Percentiles rank a stretch among this genome's conserved stretches.
These are phyloP conservation scores for Crotalus horridus DNA, from an alignment of 2,113 vertebrate genomes.

Conservation along the genomic window DNA sequence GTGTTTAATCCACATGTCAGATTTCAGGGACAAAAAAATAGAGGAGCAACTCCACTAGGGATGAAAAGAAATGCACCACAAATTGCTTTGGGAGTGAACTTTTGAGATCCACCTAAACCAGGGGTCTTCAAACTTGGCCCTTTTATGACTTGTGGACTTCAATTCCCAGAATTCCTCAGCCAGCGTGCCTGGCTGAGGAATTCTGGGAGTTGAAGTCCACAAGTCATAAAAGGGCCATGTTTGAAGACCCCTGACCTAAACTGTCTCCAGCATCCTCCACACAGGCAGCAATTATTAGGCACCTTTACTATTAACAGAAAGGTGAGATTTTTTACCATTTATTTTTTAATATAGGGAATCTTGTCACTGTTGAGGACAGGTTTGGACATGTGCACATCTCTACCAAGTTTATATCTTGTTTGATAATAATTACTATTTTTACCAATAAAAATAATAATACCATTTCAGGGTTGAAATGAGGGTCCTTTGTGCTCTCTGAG, in stretches of 20 bases:
- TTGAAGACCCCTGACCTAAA: background rate
- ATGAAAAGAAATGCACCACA: background rate
- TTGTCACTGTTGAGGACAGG: background rate
- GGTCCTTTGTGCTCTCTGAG: background rate
- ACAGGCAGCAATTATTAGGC: background rate
- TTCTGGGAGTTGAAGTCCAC: no score
- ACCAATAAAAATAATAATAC: background rate
- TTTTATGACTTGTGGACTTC: no score
- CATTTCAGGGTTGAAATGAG: background rate
- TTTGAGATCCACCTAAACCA: background rate
- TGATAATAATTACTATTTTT: background rate
- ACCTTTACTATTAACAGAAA: background rate
- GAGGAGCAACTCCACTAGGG: background rate
- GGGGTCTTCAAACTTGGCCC: no score
- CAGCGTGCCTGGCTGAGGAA: no score
- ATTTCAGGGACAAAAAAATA: background rate
- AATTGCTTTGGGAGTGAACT: background rate
- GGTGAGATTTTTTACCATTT: background rate
- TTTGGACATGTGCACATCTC: background rate
- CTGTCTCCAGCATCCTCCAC: background rate
- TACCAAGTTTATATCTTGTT: background rate
- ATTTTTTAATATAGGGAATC: background rate
- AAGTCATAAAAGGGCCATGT: no score
- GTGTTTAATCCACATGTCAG: background rate
- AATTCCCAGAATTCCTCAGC: no score